Evolutionary conservation across 1,140 invertebrate species (phyloP).

Genomic region (Leucophenga varia): DNA sequence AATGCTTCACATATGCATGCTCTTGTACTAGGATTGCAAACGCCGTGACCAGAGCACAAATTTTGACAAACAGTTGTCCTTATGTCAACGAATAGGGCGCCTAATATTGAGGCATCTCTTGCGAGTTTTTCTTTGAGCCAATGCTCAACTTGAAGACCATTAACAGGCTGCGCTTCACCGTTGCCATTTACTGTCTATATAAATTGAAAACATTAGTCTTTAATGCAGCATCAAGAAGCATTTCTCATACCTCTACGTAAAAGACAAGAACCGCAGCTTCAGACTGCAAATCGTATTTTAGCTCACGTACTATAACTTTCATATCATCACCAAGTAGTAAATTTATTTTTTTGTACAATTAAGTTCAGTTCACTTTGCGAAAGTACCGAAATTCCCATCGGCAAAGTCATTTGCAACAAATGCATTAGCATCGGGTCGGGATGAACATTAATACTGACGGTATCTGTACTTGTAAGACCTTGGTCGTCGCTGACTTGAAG

Average conservation of each 20-base stretch:
- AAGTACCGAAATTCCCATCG: constrained; percentile 65
- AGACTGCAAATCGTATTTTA: constrained; percentile 65
- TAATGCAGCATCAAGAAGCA: background rate
- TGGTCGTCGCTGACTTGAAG: constrained; percentile 88
- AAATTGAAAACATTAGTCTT: constrained; percentile 1
- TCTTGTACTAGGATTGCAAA: constrained; percentile 80
- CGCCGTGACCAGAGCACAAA: constrained; percentile 89
- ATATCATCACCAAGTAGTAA: constrained; percentile 73
- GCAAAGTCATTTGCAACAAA: constrained; percentile 78
- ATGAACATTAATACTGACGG: constrained; percentile 83
- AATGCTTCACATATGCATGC: constrained; percentile 90
- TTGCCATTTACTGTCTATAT: constrained; percentile 40
- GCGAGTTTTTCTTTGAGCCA: constrained; percentile 68
- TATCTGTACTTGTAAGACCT: constrained; percentile 76
- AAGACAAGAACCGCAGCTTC: constrained; percentile 65
- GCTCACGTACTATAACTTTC: constrained; percentile 65
- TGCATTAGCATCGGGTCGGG: constrained; percentile 73
- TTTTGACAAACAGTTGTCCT: constrained; percentile 88
- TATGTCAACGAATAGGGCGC: constrained; percentile 72
- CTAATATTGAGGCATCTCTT: constrained; percentile 71
- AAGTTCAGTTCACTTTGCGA: constrained; percentile 57
- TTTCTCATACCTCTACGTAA: constrained; percentile 58
- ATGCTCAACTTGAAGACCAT: constrained; percentile 63
- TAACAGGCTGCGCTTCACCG: constrained; percentile 56
- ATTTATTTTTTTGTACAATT: constrained; percentile 55